Evolutionary conservation across 2,888 invertebrate genomes (phyloP), one percentile per base, ranked within the genome.

Genomic region (Tachina fera): DNA sequence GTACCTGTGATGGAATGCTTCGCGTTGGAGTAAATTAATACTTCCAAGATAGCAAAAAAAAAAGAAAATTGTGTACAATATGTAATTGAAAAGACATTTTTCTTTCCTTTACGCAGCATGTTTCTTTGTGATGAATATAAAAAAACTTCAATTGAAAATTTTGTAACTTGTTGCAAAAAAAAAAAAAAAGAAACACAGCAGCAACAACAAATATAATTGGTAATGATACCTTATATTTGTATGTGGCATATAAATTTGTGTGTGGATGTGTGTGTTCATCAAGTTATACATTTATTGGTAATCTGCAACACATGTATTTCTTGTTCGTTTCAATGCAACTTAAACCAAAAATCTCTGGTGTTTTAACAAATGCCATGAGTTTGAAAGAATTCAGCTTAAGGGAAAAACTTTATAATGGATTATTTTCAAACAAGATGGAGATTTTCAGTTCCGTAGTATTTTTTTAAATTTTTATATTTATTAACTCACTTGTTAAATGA

Each of bases 1-100:
- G 22, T 22, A 13, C 19, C 5, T 41, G 31, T 31, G 22, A 53
- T 31, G 49, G 49, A 56, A 56, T 56, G 67, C n/a, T 58, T 60
- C 51, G 75, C 68, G 53, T 45, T 60, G 68, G 68, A 75, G 81
- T 81, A 81, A 81, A 70, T 81, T 81, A 81, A 68, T 75, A 43
- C 68, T 81, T 75, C 31, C 43, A 63, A 63, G 65, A 60, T 22
- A 31, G 41, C 39, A 8, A 19, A 22, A 31, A 43, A 67, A 11
- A 45, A 19, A 22, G 45, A 31, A 58, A 31, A 45, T 45, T 65
- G n/a, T 39, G 16, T 53, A 43, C 19, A 45, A 31, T n/a, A n/a
- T n/a, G 70, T 75, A 45, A 68, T 75, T 75, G 81, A 70, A 53
- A 67, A 63, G 63, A 61, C 49, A 60, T 72, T 58, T 77, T 49